Percentiles rank a stretch among this genome's conserved stretches.
These are phyloP conservation scores for Enteromius unitaeniatus DNA, from an alignment of 2,797 vertebrate species.

Conservation along the genomic window DNA sequence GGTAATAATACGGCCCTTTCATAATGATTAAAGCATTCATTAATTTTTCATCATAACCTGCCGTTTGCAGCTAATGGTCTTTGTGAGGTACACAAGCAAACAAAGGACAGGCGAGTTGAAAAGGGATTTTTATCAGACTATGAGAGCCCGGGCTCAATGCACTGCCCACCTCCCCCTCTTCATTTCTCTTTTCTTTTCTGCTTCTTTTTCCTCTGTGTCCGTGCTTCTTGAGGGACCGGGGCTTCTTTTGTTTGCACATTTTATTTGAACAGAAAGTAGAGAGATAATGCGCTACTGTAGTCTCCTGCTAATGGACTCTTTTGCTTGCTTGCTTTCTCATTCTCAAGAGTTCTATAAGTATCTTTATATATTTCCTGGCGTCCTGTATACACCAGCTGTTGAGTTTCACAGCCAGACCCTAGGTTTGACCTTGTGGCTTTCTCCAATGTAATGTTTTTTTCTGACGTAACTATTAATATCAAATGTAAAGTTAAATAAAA, in stretches of 20 bases:
- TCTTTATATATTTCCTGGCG: neutral
- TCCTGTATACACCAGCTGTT: conserved; percentile 22
- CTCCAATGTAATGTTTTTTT: conserved; percentile 16
- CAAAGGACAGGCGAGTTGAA: conserved; percentile 83
- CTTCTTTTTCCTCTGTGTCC: conserved; percentile 41
- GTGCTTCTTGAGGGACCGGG: conserved; percentile 68
- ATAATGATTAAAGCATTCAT: conserved; percentile 98
- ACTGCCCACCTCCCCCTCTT: conserved; percentile 57
- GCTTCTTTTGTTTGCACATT: conserved; percentile 74
- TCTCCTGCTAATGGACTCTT: conserved; percentile 79
- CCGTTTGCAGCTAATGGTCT: conserved; percentile 97
- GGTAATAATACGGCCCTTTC: conserved; percentile 89
- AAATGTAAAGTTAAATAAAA: neutral
- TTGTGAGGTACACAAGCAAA: conserved; percentile 92
- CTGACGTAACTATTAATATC: conserved; percentile 13
- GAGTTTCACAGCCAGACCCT: conserved; percentile 32
- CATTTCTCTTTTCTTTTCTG: conserved; percentile 67
- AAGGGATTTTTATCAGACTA: conserved; percentile 82
- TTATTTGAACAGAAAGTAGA: conserved; percentile 75
- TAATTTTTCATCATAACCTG: conserved; percentile 99
- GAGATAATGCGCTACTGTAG: conserved; percentile 74
- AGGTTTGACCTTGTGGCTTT: neutral
- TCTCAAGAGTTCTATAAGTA: conserved; percentile 19
- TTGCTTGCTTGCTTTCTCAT: conserved; percentile 27
- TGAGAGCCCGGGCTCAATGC: conserved; percentile 80